Evolutionary conservation across 2,888 invertebrate genomes (phyloP), one percentile per base, ranked within the genome.

Genomic region (Abrostola triplasia): DNA sequence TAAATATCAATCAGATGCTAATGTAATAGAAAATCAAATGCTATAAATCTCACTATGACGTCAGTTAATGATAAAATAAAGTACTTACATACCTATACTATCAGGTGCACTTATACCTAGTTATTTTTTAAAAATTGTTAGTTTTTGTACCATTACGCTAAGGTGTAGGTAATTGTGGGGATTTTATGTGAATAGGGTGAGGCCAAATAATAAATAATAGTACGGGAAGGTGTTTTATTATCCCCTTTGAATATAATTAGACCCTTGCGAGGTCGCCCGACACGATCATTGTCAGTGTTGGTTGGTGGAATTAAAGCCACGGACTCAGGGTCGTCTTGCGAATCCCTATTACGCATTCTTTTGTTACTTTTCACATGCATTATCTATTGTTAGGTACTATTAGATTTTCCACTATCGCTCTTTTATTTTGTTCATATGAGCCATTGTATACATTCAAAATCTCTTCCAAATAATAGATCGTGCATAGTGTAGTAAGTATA

Each of bases 151-250:
- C 44, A 8, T 11, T 41, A 11, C 41, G 11, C 5, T 47, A 24
- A 13, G 13, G 5, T 9, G 42, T 36, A 24, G 24, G 13, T 10
- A 38, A 37, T 36, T 47, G 52, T 47, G n/a, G 35, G 50, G 9
- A 13, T 44, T 38, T 48, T 8, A 53, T 44, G 8, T 58, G 9
- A 36, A 53, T 53, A 53, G 41, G 40, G 40, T 51, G 24, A 47
- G 24, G 24, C 24, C 24, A 24, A 24, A 24, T 24, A 24, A 24
- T 24, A 2, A 24, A 24, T 24, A 24, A 24, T 24, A 24, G 24
- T 24, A 24, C 1, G 24, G 24, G 24, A 24, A 24, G 24, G 44
- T 13, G 24, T 47, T 47, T 47, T 5, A 47, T 47, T 47, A 24
- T 47, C 44, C 24, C 44, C 24, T 24, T 10, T 24, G 24, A 24